Conservation (phyloP, 2,888 invertebrate species). For the Pasiphila rectangulata region DNA sequence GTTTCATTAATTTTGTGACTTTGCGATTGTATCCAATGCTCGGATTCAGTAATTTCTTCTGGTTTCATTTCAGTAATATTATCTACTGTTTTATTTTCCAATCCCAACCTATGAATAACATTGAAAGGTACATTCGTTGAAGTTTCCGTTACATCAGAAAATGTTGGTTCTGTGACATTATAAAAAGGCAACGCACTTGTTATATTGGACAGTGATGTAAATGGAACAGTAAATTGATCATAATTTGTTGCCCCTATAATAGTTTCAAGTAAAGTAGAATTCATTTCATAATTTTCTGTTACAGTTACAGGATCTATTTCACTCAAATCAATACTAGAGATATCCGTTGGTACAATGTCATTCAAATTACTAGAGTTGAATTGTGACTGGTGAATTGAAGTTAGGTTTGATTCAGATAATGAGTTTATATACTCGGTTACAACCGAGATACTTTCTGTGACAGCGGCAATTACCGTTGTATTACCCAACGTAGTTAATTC, state of each 20-base stretch:
- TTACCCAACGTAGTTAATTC: not conserved
- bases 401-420: not conserved
- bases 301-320: not conserved
- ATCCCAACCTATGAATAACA: no score
- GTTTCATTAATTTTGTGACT: not conserved
- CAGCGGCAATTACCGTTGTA: not conserved
- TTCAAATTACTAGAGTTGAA: no score
- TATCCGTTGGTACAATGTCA: not conserved
- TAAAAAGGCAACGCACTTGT: not conserved
- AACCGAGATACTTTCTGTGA: not conserved
- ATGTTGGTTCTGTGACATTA: not conserved
- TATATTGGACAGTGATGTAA: not conserved
- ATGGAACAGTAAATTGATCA: not conserved
- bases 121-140: not conserved
- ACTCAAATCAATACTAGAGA: not conserved
- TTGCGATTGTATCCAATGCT: not conserved
- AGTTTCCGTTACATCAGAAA: constrained; percentile 2
- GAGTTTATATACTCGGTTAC: not conserved
- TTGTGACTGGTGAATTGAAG: not conserved
- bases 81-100: not conserved
- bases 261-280: constrained; percentile 2
- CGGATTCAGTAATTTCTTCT: not conserved
- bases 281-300: not conserved
- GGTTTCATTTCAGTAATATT: not conserved
- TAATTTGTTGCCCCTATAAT: not conserved